Evolutionary conservation across 2,888 invertebrate species (phyloP), one percentile per base, ranked within the genome.

Genomic region (Elegia similella): DNA sequence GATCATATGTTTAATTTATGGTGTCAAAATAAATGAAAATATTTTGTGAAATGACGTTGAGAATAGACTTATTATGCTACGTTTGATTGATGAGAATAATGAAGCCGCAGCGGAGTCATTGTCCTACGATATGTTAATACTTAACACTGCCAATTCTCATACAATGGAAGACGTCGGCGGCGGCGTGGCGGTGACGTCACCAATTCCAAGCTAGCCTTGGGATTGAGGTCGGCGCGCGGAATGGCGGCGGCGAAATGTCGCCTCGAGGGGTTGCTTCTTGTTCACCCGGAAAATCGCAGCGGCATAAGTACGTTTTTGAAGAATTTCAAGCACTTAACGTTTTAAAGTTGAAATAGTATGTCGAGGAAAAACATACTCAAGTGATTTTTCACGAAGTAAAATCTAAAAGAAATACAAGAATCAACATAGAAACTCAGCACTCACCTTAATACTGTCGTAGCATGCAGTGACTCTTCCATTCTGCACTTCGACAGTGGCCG

Each of bases 391-490:
- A 38, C 38, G n/a, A 38, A 10, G n/a, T 12, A n/a, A n/a, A 32
- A 23, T 6, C 30, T 52, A 17, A 23, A 6, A 50, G 34, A 23
- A 30, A n/a, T 12, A 38, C 1, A 34, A 12, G 8, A 34, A 13
- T 53, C 7, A 42, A 44, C 13, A 44, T 7, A n/a, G 43, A 52
- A 43, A 34, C 52, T 30, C 56, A 52, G 56, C 57, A 86, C 95
- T 94, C 93, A 99, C 99, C 98, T 99, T 99, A 93, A 99, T 99
- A 93, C 98, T 99, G 94, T 99, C 99, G 95, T 99, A 99, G 94
- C 99, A 99, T 80, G 99, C 99, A 80, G 99, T 99, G 84, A 99
- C 99, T 83, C 99, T 95, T 87, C 99, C 99, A 93, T 99, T 99
- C 94, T 99, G 99, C 83, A 99, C 98, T 93, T 99, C 99, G 80